Evolutionary conservation across 2,797 vertebrate genomes (phyloP).

Genomic region (Mionectes olivaceus): DNA sequence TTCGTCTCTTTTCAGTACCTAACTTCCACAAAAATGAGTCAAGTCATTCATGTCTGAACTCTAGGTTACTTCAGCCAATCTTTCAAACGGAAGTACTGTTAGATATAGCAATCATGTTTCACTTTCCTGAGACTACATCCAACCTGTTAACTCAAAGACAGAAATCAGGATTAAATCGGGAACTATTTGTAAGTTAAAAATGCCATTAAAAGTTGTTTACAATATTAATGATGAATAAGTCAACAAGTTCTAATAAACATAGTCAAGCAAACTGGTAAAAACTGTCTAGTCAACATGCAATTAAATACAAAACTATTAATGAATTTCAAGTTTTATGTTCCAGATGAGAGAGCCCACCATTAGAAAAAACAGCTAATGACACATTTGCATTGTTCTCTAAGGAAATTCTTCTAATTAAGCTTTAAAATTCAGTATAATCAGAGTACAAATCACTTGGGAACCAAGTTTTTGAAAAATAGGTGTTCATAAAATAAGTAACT

Average conservation of each 20-base stretch:
- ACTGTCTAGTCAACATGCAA: neutral
- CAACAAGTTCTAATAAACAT: neutral
- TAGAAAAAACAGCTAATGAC: slow-evolving; percentile 3
- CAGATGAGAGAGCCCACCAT: neutral
- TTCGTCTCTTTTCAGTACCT: neutral
- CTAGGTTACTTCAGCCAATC: neutral
- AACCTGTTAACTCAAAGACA: neutral
- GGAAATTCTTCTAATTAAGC: neutral
- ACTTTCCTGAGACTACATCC: neutral
- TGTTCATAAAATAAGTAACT: neutral
- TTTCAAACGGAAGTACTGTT: neutral
- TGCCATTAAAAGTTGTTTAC: neutral
- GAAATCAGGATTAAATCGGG: neutral
- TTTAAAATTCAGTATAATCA: slow-evolving; percentile 4
- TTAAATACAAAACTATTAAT: slow-evolving; percentile 24
- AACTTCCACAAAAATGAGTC: neutral
- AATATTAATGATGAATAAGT: neutral
- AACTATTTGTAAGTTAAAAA: neutral
- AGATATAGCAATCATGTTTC: neutral
- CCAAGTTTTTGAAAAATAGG: neutral
- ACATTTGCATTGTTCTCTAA: neutral
- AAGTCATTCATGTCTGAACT: neutral
- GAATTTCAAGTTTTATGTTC: slow-evolving; percentile 27
- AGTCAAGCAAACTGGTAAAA: neutral
- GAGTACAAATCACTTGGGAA: neutral